These are phyloP conservation scores for Bradypus variegatus DNA, from an alignment of 2,797 vertebrate genomes.

Conservation along the genomic window DNA sequence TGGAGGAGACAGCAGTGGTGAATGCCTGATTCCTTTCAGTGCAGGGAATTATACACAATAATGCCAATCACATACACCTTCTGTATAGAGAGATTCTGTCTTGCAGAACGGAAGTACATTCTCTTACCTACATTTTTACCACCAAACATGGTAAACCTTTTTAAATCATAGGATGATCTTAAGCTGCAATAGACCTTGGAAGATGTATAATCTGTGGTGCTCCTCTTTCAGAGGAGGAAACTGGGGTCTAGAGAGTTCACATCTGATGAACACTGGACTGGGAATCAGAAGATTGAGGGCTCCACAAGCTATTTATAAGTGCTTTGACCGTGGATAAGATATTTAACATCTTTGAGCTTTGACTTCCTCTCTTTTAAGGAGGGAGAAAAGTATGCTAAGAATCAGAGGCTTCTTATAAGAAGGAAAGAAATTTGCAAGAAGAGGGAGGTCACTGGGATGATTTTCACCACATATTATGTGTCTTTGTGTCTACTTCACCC, in stretches of 20 bases:
- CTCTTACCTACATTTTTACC: neutral
- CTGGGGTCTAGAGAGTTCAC: neutral
- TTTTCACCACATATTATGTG: neutral
- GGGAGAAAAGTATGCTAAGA: neutral
- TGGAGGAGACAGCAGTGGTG: neutral
- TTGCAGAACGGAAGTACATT: neutral
- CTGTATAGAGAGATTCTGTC: neutral
- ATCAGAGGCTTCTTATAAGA: neutral
- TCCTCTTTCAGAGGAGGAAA: neutral
- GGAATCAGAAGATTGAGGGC: neutral
- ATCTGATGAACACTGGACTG: neutral
- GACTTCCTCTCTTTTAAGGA: neutral
- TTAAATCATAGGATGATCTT: neutral
- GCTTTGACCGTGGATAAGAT: neutral
- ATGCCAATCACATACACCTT: neutral
- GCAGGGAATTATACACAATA: constrained; percentile 19
- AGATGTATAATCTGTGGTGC: neutral
- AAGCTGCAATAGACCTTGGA: neutral
- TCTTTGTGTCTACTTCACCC: neutral
- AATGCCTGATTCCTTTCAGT: neutral
- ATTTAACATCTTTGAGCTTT: neutral
- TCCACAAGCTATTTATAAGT: neutral
- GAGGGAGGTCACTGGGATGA: neutral
- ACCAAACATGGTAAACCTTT: neutral
- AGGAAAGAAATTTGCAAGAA: neutral